These are phyloP conservation scores for Drosophila simulans DNA, from an alignment of 1,140 invertebrate genomes.

Conservation along the genomic window DNA sequence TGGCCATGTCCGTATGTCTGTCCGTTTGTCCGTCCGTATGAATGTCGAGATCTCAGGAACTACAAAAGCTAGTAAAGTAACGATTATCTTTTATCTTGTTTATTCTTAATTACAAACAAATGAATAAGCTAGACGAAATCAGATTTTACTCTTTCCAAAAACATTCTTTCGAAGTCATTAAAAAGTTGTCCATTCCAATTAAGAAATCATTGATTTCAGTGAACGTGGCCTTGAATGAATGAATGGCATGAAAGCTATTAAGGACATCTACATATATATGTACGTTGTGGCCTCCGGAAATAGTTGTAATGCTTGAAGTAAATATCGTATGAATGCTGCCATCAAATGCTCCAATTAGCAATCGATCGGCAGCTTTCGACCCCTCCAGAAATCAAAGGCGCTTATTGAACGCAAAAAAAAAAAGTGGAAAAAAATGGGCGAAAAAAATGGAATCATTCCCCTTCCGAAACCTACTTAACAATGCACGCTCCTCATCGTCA, in stretches of 20 bases:
- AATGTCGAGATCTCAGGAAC: no score
- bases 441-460: constrained; percentile 14
- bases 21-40: no score
- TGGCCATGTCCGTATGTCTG: no score
- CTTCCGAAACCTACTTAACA: constrained; percentile 37
- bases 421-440: no score
- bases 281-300: neutral
- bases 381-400: constrained; percentile 54
- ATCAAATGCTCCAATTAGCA: constrained; percentile 40
- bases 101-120: constrained; percentile 6
- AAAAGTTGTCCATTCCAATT: neutral
- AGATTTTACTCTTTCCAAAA: neutral
- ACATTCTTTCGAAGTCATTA: neutral
- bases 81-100: no score
- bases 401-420: constrained; percentile 14
- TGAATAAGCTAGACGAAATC: constrained; percentile 22
- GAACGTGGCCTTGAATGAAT: neutral
- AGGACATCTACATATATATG: no score
- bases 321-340: neutral
- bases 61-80: no score
- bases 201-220: neutral
- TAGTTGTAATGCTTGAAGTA: constrained; percentile 27
- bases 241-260: neutral
- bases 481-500: constrained; percentile 66
- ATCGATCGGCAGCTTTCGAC: constrained; percentile 17